Evolutionary conservation across 92 coral and sea anemone species (phyloP).

Genomic region (Epizoanthus stellaris): DNA sequence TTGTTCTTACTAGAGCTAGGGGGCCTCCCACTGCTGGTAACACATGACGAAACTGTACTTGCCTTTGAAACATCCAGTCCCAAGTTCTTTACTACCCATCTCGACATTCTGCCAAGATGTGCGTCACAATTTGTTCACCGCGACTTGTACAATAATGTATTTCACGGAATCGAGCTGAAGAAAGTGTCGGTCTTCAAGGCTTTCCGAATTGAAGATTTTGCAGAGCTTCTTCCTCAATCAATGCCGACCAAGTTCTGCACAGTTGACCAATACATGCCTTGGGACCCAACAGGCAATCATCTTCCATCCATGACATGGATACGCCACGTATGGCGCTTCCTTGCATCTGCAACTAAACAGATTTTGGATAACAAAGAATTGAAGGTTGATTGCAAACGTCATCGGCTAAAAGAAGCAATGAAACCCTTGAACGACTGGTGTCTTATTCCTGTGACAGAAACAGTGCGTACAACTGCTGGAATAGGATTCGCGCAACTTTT

Average conservation of each 20-base stretch:
- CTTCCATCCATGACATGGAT: constrained; percentile 52
- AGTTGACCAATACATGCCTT: constrained; percentile 22
- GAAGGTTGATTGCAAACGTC: neutral
- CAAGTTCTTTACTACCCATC: constrained; percentile 49
- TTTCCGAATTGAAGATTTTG: constrained; percentile 67
- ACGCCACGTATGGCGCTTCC: constrained; percentile 56
- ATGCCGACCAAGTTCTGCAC: constrained; percentile 10
- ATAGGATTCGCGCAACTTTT: neutral
- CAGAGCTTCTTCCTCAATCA: constrained; percentile 40
- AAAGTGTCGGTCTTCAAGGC: constrained; percentile 49
- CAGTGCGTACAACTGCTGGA: neutral
- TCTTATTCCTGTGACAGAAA: constrained; percentile 67
- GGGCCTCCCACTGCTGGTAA: constrained; percentile 78
- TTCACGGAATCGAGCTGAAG: neutral
- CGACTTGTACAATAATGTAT: constrained; percentile 20
- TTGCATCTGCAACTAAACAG: constrained; percentile 2
- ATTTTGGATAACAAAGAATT: neutral
- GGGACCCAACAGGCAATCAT: constrained; percentile 40
- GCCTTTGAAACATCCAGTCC: constrained; percentile 47
- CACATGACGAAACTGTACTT: constrained; percentile 72
- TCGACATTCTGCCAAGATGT: constrained; percentile 53
- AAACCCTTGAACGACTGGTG: constrained; percentile 58
- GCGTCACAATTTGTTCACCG: constrained; percentile 59
- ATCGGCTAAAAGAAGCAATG: constrained; percentile 1
- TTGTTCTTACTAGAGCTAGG: constrained; percentile 50